These are phyloP conservation scores for Centrocercus urophasianus DNA, from an alignment of 2,113 vertebrate species.

Conservation along the genomic window DNA sequence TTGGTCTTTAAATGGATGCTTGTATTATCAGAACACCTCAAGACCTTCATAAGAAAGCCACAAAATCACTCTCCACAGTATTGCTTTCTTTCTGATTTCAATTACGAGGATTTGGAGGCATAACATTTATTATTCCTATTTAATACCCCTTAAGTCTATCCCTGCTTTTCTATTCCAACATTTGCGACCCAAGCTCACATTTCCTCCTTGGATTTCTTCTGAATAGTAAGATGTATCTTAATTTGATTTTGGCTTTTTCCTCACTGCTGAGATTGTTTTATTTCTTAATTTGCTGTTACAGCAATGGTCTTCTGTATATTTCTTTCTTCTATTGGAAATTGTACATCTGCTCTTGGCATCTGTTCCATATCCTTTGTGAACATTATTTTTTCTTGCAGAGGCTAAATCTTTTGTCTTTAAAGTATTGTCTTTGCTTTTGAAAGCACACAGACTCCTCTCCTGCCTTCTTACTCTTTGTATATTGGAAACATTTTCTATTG, in stretches of 20 bases:
- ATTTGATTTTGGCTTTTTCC: slow-evolving; percentile 50
- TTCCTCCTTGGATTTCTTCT: slow-evolving; percentile 32
- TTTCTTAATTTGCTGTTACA: slow-evolving; percentile 57
- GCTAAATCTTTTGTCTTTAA: slow-evolving; percentile 54
- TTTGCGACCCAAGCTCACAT: slow-evolving; percentile 10
- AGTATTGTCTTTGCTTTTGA: slow-evolving; percentile 34
- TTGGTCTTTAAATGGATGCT: background rate
- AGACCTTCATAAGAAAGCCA: background rate
- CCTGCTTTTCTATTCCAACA: background rate
- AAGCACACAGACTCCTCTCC: background rate
- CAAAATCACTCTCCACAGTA: background rate
- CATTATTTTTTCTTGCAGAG: background rate
- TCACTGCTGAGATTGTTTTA: slow-evolving; percentile 42
- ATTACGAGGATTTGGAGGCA: background rate
- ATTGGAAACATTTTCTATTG: background rate
- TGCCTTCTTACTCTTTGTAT: background rate
- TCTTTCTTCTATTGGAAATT: slow-evolving; percentile 39
- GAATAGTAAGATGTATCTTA: slow-evolving; percentile 15
- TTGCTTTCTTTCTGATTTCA: background rate
- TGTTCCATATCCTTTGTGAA: slow-evolving; percentile 43
- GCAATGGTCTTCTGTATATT: slow-evolving; percentile 46
- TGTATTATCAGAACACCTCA: background rate
- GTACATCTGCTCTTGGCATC: slow-evolving; percentile 62
- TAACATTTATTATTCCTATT: slow-evolving; percentile 9
- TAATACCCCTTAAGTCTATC: background rate